Evolutionary conservation across 1,140 invertebrate species (phyloP), one percentile per base, ranked within the genome.

Genomic region (Diploscapter pachys): DNA sequence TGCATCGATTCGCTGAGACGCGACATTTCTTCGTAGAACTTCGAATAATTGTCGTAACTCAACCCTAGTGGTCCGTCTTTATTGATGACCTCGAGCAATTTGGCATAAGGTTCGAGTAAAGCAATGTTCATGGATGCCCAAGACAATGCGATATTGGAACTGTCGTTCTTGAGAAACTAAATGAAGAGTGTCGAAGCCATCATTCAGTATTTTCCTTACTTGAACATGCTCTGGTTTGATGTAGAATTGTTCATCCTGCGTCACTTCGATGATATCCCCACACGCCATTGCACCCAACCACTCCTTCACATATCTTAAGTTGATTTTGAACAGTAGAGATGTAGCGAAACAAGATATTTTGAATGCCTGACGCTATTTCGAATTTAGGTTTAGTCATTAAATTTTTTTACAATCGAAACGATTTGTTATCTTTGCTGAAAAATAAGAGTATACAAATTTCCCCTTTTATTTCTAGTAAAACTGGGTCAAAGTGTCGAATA

Each of bases 191-290:
- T 56, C 55, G 5, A 78, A 72, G 4, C 11, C 8, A 50, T 13
- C 49, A 2, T 61, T 62, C 48, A 31, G 31, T 55, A 9, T 11
- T 1, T 63, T 2, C 61, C 54, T 61, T 50, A 75, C 48, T 62
- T 70, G 3, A 69, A 72, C 65, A 71, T 73, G 52, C 11, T 82
- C 76, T 6, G 62, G 66, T 31, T 48, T 6, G 53, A 81, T 81
- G 71, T 69, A 81, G 61, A 81, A 81, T 6, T 78, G 55, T 8
- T 81, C 80, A 50, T 69, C 71, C 52, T 77, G 62, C 53, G 69
- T 78, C 6, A 78, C 73, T 69, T 81, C 78, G 9, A 81, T 66
- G 4, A 81, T 71, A n/a, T 80, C 80, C 8, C 67, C 78, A 61
- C 75, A 79, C 31, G 80, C 76, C 62, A 80, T 54, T 48, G 67